Percentiles rank a stretch among this genome's conserved stretches.
phyloP scores from a whole-genome alignment of 2,113 vertebrate genomes.

The Urocynchramus pylzowi region DNA sequence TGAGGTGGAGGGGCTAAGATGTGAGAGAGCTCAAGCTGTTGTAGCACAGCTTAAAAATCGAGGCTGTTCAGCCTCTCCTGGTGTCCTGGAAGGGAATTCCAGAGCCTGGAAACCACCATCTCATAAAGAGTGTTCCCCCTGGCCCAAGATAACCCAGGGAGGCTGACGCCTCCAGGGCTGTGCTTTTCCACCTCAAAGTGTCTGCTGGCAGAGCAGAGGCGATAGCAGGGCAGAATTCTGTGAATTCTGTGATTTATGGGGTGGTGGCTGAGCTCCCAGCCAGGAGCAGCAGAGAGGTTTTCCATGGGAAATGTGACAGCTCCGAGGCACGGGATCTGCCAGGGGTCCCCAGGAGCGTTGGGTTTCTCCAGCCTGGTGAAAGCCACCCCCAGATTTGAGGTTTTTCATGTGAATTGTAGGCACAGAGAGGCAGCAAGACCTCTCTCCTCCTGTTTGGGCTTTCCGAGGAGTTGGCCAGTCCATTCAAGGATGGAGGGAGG shows the following conservation, averaged over 20 bases:
- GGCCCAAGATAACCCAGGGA: neutral
- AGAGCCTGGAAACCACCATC: neutral
- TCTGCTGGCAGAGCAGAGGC: neutral
- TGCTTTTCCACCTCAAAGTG: neutral
- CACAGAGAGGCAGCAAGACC: neutral
- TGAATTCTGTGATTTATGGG: constrained; percentile 1
- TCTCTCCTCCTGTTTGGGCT: neutral
- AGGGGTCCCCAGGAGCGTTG: rapidly evolving
- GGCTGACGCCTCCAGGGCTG: neutral
- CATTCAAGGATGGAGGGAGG: neutral
- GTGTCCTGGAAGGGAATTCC: neutral
- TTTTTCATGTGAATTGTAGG: neutral
- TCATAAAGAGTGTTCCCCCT: neutral
- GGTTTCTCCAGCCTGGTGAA: neutral
- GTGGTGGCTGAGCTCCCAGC: neutral
- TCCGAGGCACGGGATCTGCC: neutral
- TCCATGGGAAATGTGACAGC: neutral
- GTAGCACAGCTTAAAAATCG: neutral
- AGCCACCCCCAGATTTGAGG: neutral
- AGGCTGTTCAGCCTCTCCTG: neutral
- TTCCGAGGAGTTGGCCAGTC: neutral
- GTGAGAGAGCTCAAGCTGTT: neutral
- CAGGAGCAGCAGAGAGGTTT: neutral
- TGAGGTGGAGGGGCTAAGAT: neutral
- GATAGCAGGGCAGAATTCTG: neutral